These are phyloP conservation scores for Oncorhynchus kisutch DNA, from an alignment of 2,113 vertebrate species.

Conservation along the genomic window DNA sequence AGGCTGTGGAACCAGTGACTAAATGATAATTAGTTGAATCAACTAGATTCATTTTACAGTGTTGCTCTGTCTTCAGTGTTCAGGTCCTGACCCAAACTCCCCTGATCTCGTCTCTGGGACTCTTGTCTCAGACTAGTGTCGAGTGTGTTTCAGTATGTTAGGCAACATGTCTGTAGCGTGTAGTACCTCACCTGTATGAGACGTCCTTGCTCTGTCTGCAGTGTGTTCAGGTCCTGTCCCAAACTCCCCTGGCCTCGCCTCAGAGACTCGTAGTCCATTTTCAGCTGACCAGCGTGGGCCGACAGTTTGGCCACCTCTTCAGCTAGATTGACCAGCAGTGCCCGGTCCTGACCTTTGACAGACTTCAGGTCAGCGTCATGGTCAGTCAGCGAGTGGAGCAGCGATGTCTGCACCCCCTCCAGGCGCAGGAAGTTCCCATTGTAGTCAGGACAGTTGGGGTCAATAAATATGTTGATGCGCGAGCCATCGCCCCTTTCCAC, in stretches of 20 bases:
- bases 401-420: slow-evolving; percentile 86
- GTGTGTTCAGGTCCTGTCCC: slow-evolving; percentile 86
- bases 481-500: slow-evolving; percentile 91
- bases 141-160: no score
- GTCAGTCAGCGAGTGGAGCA: slow-evolving; percentile 82
- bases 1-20: no score
- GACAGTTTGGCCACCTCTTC: slow-evolving; percentile 92
- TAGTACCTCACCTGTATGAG: slow-evolving; percentile 87
- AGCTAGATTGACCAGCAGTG: slow-evolving; percentile 82
- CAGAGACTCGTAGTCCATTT: slow-evolving; percentile 83
- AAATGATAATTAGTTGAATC: no score
- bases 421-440: slow-evolving; percentile 83
- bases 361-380: slow-evolving; percentile 81
- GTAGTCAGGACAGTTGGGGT: slow-evolving; percentile 93
- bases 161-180: neutral
- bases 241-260: slow-evolving; percentile 83
- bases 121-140: no score
- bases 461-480: slow-evolving; percentile 94
- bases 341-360: slow-evolving; percentile 83
- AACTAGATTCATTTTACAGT: no score
- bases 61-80: no score
- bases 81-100: no score
- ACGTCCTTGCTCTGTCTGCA: slow-evolving; percentile 89
- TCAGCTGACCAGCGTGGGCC: slow-evolving; percentile 79
- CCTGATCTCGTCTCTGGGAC: no score